Evolutionary conservation across 2,888 invertebrate genomes (phyloP), one percentile per base, ranked within the genome.

Genomic region (Nemotelus pantherinus): DNA sequence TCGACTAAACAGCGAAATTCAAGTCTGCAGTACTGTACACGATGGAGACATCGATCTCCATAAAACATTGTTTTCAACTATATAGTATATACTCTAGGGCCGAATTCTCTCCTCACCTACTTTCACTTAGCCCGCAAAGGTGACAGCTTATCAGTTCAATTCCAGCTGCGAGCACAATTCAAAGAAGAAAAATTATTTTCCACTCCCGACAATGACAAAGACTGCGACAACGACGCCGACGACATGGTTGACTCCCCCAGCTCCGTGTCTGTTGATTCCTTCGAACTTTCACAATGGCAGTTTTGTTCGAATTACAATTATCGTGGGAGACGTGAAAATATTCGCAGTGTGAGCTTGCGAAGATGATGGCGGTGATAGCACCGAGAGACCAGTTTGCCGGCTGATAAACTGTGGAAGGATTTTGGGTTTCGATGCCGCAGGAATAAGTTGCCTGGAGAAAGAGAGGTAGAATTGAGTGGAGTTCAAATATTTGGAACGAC

Each of bases 151-250:
- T 63, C 63, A 63, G 63, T 63, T 63, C 39, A 43, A 63, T 9
- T 41, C 63, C 63, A 63, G 63, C 63, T 63, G 25, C 25, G 63
- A 39, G 63, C 41, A 63, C 43, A 63, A 63, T 63, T 39, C 63
- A 43, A 43, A 63, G 55, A 71, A 67, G 47, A 67, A 71, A 71
- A 71, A 53, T 71, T 53, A 71, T 71, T 71, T 71, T 71, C 71
- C n/a, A 43, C 71, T 71, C 43, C 41, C n/a, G 65, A 9, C 50
- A 50, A 25, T 25, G 25, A 25, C 25, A 25, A 25, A 25, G 25
- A 25, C 25, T 25, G 25, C 25, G 25, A 25, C 25, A 25, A 25
- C 25, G 25, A 25, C 25, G 25, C 25, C 25, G 25, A 25, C 25
- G 25, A 25, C 25, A 25, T 25, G 25, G 25, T 25, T 25, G 25